Base-by-base conservation (phyloP, 2,888 invertebrate genomes). In the Gymnoscelis rufifasciata region DNA sequence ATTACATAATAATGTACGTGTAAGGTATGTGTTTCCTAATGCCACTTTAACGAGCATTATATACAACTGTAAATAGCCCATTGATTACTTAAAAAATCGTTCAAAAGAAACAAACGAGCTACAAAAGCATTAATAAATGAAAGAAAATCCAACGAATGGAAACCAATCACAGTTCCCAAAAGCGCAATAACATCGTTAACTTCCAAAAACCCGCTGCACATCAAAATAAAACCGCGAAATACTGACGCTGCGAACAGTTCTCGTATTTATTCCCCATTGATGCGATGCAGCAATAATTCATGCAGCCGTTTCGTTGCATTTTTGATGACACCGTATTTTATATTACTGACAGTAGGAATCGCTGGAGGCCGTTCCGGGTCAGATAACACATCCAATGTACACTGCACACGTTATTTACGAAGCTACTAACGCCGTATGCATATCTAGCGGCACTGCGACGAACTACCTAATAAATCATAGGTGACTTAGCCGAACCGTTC, bases 301-400 rank as follows among this genome's bases (percentile, higher is more conserved):
- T 72, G 68, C 69, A 65, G 55, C 61, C 59, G 66, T 66, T 66
- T 65, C 64, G 66, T 60, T 73, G 70, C 67, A 71, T 72, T 69
- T 74, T 73, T 74, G 72, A 74, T 74, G 71, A 69, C 62, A 58
- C 56, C 51, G 59, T 69, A 71, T 68, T 72, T 68, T 68, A 71
- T 66, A 65, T 64, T 62, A 64, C 59, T 59, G 69, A 64, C 67
- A 66, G 60, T 56, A 60, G 51, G 57, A 62, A 66, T 59, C 60
- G 59, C 43, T 26, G 56, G 62, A 52, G 51, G 59, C 62, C 60
- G 50, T 53, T 48, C 42, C 57, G 52, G 49, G 49, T 48, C 59
- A 59, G 68, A 69, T 74, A 72, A 66, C 68, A 61, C 52, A 57
- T 59, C 43, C 43, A 38, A 33, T 46, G 46, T 48, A 48, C 42